These are phyloP conservation scores for Pionites leucogaster DNA, from an alignment of 2,113 vertebrate genomes.

Conservation along the genomic window DNA sequence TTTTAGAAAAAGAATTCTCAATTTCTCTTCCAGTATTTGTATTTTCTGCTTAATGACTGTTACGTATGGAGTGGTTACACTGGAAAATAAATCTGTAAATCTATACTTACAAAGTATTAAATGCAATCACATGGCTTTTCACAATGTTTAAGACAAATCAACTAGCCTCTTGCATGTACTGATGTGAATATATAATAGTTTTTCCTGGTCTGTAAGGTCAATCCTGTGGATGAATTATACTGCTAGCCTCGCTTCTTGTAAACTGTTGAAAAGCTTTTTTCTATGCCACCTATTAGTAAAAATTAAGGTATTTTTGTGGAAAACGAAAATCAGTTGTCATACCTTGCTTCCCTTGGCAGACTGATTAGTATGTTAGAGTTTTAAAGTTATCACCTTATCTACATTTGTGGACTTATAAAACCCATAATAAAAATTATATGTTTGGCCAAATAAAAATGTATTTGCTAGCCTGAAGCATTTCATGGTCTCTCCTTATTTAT, in stretches of 20 bases:
- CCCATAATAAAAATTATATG: neutral
- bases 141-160: neutral
- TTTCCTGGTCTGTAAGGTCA: slow-evolving; percentile 1
- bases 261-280: neutral
- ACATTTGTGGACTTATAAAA: slow-evolving; percentile 9
- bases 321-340: neutral
- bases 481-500: slow-evolving; percentile 3
- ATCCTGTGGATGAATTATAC: neutral
- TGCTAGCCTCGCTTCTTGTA: neutral
- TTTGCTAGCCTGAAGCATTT: slow-evolving; percentile 31
- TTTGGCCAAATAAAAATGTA: neutral
- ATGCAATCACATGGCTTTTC: neutral
- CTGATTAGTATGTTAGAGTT: neutral
- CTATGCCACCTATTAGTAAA: slow-evolving; percentile 8
- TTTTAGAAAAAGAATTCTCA: neutral
- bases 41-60: neutral
- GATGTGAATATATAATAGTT: neutral
- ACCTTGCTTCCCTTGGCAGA: slow-evolving; percentile 1
- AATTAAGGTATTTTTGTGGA: neutral
- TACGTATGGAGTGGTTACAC: neutral
- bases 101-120: neutral
- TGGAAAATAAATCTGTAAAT: neutral
- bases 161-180: neutral
- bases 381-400: neutral
- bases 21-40: neutral